Base-by-base conservation (phyloP, 2,888 invertebrate species). In the Cryptosula pallasiana region DNA sequence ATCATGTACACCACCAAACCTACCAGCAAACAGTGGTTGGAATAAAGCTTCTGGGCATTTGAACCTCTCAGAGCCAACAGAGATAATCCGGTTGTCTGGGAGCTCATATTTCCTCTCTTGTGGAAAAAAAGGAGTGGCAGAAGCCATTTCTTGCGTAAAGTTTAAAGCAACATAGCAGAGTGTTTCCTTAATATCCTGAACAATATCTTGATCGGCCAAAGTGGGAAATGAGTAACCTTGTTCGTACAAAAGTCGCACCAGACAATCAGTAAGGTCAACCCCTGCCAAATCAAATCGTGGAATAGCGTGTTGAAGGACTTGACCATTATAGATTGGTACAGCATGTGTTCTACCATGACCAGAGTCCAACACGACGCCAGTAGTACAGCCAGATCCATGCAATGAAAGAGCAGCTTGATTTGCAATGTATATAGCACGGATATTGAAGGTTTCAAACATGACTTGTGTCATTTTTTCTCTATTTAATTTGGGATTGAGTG, bases 261-360 rank as follows among this genome's bases (percentile, higher is more conserved):
- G 75, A 75, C 79, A 80, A 74, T 79, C 79, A 32, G 79, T 80
- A 23, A 80, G 77, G 75, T 80, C 79, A 36, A 78, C 76, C 3
- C 80, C 80, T n/a, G 80, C 80, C 58, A 80, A 75, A 74, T 80
- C 79, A 34, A 79, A 74, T 73, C 79, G 76, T 70, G 78, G 74
- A 72, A 80, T 78, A 73, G 79, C 80, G 73, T 80, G 78, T 73
- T 79, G 79, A 35, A 78, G 76, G 25, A 78, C 76, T 73, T 78
- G 78, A 57, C 79, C 79, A 69, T 78, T 76, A 72, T 78, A 78
- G 35, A 78, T 71, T 23, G 70, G 36, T 74, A 94, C 93, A 71
- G 93, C 93, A 90, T 94, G 94, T 71, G 94, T 93, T 78, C 94
- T 94, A 87, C 94, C 94, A 87, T 94, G 94, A 78, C 94, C 94